Base-by-base conservation (phyloP, 2,113 vertebrate genomes). In the Promerops cafer region DNA sequence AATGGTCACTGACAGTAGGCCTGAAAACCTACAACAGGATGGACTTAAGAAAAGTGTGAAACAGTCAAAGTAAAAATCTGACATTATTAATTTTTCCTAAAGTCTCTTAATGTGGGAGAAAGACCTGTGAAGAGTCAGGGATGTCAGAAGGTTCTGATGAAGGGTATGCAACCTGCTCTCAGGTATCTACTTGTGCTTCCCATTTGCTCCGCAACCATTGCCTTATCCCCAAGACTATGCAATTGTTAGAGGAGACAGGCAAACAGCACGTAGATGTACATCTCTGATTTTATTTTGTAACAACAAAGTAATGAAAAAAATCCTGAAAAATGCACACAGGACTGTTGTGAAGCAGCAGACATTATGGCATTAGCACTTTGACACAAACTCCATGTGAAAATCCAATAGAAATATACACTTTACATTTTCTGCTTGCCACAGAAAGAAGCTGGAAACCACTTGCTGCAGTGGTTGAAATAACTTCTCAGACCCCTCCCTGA, bases 141-240 rank as follows among this genome's bases (percentile, higher is more conserved):
- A 79, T 35, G 20, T 56, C 45, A 56, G 40, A 53, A 87, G 27
- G n/a, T 60, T 84, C 50, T 65, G 31, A 47, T 30, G 21, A 70
- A 82, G 56, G 30, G 3, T 37, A 24, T 22, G 22, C 13, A 40
- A 87, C 22, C 14, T 1, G 4, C n/a, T 65, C 21, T 69, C n/a
- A 30, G 21, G 20, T 61, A 59, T 47, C 39, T 37, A 21, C 20
- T 49, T 39, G 7, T 53, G 27, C 27, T 54, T 75, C 61, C 42
- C 8, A 8, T 37, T 83, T 83, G 23, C 50, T 83, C 27, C 68
- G 35, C 57, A 93, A 53, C 10, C 7, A 13, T 5, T 53, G 37
- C 17, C 14, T 84, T 53, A 66, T 10, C 5, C 30, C 7, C 1
- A 5, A 47, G 31, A 74, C 47, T 80, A 27, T 0, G 0, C 9